phyloP scores from a whole-genome alignment of 2,113 vertebrate genomes.

The Brienomyrus longianalis region DNA sequence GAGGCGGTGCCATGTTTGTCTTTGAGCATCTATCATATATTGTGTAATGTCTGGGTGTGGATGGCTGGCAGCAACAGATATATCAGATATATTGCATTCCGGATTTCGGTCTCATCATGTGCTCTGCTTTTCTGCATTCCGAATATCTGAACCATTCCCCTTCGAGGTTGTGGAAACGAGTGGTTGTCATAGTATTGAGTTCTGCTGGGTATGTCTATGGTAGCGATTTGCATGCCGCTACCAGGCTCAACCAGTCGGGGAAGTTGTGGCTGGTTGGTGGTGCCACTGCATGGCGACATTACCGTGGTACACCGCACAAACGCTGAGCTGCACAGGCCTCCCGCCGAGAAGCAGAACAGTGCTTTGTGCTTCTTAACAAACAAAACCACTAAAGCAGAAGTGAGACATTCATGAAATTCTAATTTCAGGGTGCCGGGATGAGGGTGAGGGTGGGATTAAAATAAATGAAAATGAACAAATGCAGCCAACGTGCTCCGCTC shows the following conservation, averaged over 20 bases:
- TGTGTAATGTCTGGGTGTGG: neutral
- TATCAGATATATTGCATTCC: neutral
- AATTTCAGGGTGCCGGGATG: neutral
- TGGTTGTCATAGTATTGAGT: neutral
- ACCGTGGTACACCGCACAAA: neutral
- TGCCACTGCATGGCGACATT: neutral
- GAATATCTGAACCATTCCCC: neutral
- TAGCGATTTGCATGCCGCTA: neutral
- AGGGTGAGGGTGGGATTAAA: neutral
- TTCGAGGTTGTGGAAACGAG: neutral
- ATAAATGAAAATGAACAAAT: neutral
- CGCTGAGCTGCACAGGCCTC: neutral
- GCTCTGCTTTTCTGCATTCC: neutral
- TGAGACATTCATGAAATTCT: neutral
- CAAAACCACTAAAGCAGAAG: neutral
- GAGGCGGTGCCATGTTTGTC: neutral
- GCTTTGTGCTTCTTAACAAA: neutral
- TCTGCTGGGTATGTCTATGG: neutral
- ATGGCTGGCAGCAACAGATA: neutral
- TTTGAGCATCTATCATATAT: neutral
- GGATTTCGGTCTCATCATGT: neutral
- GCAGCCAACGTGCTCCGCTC: neutral
- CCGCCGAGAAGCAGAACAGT: neutral
- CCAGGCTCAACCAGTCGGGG: neutral
- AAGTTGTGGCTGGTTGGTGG: neutral